Evolutionary conservation across 2,113 vertebrate species (phyloP).

Genomic region (Rafetus swinhoei): DNA sequence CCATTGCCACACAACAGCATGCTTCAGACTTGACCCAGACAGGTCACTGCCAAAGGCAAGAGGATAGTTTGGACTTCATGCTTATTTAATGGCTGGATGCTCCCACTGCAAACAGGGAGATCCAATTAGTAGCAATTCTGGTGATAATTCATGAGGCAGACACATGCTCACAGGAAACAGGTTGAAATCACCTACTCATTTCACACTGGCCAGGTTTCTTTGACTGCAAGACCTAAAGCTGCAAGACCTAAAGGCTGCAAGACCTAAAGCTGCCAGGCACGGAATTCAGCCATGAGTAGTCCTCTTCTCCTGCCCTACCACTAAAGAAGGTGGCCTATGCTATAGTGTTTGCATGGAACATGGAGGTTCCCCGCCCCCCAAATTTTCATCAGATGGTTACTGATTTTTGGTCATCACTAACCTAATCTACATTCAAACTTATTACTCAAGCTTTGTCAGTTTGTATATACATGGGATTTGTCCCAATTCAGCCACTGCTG

Average conservation of each 20-base stretch:
- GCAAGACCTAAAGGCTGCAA: no score
- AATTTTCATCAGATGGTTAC: neutral
- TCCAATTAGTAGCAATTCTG: constrained; percentile 64
- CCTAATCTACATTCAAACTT: neutral
- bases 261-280: neutral
- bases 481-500: rapidly evolving
- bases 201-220: neutral
- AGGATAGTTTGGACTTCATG: neutral
- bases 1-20: neutral
- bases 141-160: constrained; percentile 58
- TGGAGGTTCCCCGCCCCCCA: neutral
- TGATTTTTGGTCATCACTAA: neutral
- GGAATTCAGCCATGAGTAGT: rapidly evolving
- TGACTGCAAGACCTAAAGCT: neutral
- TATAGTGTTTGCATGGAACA: rapidly evolving
- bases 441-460: neutral
- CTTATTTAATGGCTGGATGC: constrained; percentile 47
- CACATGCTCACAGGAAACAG: neutral
- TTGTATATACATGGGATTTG: neutral
- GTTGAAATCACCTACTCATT: constrained; percentile 39
- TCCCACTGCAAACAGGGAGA: neutral
- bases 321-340: rapidly evolving
- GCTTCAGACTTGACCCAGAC: neutral
- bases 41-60: constrained; percentile 36
- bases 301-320: neutral